Conservation (phyloP, 2,888 invertebrate species). For the Euplexia lucipara region DNA sequence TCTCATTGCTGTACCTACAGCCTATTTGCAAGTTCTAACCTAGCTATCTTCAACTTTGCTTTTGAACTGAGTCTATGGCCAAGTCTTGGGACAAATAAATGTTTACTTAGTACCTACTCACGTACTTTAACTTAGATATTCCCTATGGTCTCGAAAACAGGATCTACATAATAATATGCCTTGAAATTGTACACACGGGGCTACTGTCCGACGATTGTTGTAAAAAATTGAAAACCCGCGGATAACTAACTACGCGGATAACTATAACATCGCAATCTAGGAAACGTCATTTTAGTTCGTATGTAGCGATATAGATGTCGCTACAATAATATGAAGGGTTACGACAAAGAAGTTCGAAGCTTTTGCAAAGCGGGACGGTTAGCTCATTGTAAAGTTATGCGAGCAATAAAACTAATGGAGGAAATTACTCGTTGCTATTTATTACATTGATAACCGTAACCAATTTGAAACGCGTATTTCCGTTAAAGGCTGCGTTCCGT, state of each 20-base stretch:
- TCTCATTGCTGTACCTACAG: background rate
- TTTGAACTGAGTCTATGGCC: background rate
- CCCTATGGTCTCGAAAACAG: too few relatives aligned
- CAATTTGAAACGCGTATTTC: constrained; percentile 45
- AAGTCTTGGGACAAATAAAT: too few relatives aligned
- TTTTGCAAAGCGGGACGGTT: background rate
- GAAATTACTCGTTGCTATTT: constrained; percentile 29
- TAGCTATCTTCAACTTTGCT: background rate
- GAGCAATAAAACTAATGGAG: constrained; percentile 29
- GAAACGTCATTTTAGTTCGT: too few relatives aligned
- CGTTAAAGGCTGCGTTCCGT: constrained; percentile 25
- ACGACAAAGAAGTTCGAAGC: constrained; percentile 13
- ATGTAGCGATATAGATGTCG: background rate
- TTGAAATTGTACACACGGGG: too few relatives aligned
- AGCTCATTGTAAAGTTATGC: constrained; percentile 15
- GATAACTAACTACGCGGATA: too few relatives aligned
- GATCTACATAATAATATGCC: too few relatives aligned
- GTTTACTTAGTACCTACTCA: too few relatives aligned
- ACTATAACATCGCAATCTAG: too few relatives aligned
- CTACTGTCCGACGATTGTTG: too few relatives aligned
- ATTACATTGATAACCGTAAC: constrained; percentile 25
- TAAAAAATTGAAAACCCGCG: too few relatives aligned
- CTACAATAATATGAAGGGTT: background rate
- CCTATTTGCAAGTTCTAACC: constrained; percentile 5
- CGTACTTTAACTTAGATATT: too few relatives aligned